Percentiles rank a stretch among this genome's conserved stretches.
Conservation (phyloP, 1,140 invertebrate species). For the Ceratina australensis region DNA sequence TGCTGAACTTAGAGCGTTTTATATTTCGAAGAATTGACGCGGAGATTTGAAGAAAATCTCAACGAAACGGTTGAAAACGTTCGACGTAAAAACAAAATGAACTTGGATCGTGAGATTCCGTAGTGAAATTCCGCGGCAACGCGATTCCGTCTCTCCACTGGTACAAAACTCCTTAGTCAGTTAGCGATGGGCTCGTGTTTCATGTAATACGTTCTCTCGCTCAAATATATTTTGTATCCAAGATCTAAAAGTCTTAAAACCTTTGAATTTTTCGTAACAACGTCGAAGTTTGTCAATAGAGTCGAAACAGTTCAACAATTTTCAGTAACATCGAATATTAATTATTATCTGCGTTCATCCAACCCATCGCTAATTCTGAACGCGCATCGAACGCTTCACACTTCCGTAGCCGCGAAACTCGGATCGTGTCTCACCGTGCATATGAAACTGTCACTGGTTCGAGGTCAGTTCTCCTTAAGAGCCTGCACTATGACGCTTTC, state of each 20-base stretch:
- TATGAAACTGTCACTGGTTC: constrained; percentile 6
- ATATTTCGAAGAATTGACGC: neutral
- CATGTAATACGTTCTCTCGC: neutral
- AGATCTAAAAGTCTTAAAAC: neutral
- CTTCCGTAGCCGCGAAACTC: neutral
- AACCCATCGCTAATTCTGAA: constrained; percentile 6
- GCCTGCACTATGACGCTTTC: constrained; percentile 81
- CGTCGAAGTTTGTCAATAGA: constrained; percentile 1
- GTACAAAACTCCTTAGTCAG: neutral
- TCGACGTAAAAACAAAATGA: constrained; percentile 2
- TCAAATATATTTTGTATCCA: neutral
- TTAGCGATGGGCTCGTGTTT: constrained; percentile 9
- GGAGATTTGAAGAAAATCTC: constrained; percentile 1
- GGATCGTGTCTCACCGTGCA: neutral
- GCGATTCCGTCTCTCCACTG: no score
- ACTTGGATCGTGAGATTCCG: constrained; percentile 12
- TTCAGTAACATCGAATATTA: neutral
- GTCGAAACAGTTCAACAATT: neutral
- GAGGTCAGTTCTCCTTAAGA: neutral
- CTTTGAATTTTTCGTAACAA: neutral
- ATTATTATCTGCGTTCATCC: neutral
- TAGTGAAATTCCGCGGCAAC: neutral
- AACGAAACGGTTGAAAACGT: neutral
- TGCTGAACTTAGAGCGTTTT: neutral
- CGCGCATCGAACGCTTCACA: neutral